Evolutionary conservation across 2,888 invertebrate genomes (phyloP).

Genomic region (Uloborus plumipes): DNA sequence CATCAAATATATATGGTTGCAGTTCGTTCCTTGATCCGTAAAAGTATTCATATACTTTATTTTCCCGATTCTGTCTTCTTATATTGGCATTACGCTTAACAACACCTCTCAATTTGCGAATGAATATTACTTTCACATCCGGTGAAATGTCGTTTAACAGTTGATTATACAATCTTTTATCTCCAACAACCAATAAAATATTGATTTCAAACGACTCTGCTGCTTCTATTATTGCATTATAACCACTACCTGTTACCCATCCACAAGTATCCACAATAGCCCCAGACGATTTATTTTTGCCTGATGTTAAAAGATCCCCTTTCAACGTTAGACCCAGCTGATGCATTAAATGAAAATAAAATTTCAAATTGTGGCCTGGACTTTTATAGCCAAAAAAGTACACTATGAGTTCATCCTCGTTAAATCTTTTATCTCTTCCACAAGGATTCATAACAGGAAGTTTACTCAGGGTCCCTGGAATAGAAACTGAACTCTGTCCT

Average conservation of each 20-base stretch:
- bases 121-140: slow-evolving; percentile 90
- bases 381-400: slow-evolving; percentile 92
- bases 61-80: slow-evolving; percentile 83
- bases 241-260: slow-evolving; percentile 91
- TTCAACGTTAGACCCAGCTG: slow-evolving; percentile 88
- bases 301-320: slow-evolving; percentile 75
- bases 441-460: slow-evolving; percentile 93
- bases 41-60: slow-evolving; percentile 91
- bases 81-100: slow-evolving; percentile 84
- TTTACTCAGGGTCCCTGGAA: slow-evolving; percentile 93
- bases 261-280: slow-evolving; percentile 98
- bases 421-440: slow-evolving; percentile 93
- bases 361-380: slow-evolving; percentile 82
- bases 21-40: slow-evolving; percentile 86
- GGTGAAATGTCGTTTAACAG: slow-evolving; percentile 91
- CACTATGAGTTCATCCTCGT: slow-evolving; percentile 90
- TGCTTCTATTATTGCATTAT: slow-evolving; percentile 86
- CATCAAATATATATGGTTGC: slow-evolving; percentile 94
- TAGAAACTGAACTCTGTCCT: slow-evolving; percentile 89
- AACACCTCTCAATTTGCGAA: slow-evolving; percentile 74
- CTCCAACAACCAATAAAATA: slow-evolving; percentile 87
- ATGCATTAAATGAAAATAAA: slow-evolving; percentile 87
- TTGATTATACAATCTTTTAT: slow-evolving; percentile 94
- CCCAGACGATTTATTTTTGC: slow-evolving; percentile 75
- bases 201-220: slow-evolving; percentile 88